Percentiles rank a stretch among this genome's conserved stretches.
Evolutionary conservation across 1,140 invertebrate species (phyloP).

Genomic region (Harpegnathos saltator): DNA sequence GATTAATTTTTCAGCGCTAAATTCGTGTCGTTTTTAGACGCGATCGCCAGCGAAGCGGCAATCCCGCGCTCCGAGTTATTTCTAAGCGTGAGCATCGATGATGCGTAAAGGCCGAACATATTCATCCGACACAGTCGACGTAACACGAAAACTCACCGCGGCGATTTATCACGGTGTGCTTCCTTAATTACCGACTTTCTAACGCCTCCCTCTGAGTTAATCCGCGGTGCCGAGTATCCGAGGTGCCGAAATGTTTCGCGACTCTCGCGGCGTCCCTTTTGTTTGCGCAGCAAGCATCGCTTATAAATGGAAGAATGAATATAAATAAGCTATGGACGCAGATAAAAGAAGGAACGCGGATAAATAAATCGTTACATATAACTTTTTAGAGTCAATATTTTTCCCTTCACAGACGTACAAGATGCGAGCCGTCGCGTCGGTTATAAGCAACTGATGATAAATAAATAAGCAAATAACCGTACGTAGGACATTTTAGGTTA

Average conservation of each 20-base stretch:
- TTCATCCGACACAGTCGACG: neutral
- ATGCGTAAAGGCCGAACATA: slow-evolving; percentile 27
- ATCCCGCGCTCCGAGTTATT: slow-evolving; percentile 26
- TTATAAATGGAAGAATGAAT: too few species aligned
- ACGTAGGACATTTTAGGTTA: too few species aligned
- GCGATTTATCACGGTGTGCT: neutral
- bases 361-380: too few species aligned
- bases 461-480: too few species aligned
- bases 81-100: slow-evolving; percentile 30
- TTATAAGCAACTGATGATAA: too few species aligned
- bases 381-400: too few species aligned
- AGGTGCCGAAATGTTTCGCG: neutral
- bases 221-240: neutral
- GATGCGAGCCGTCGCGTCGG: too few species aligned
- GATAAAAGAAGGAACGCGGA: too few species aligned
- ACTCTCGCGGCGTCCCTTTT: neutral
- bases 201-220: neutral
- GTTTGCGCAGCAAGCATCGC: too few species aligned
- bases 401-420: too few species aligned
- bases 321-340: too few species aligned
- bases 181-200: slow-evolving; percentile 3
- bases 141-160: slow-evolving; percentile 3
- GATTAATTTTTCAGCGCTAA: slow-evolving; percentile 57
- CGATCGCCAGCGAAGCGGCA: slow-evolving; percentile 33
- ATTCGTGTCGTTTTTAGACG: slow-evolving; percentile 44